These are phyloP conservation scores for Ptychodera flava DNA, from an alignment of 35 echinoderm and acorn worm species.

Conservation along the genomic window DNA sequence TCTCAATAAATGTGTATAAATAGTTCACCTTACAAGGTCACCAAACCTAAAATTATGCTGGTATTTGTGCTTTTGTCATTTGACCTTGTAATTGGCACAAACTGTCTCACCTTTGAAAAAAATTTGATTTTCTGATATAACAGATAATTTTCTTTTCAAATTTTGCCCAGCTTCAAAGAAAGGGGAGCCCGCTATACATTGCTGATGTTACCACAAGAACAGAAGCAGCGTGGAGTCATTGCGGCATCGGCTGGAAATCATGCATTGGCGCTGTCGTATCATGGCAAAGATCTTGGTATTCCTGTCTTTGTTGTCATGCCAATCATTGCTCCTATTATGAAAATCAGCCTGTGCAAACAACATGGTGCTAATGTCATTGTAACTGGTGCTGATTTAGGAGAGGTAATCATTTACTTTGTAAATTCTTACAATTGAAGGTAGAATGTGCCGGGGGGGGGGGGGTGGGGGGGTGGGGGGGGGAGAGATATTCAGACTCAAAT, in stretches of 20 bases:
- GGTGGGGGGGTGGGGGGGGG: no score
- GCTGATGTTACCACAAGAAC: constrained; percentile 67
- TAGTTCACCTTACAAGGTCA: no score
- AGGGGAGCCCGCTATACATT: constrained; percentile 82
- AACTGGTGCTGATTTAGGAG: constrained; percentile 75
- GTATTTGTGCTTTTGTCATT: no score
- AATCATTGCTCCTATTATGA: constrained; percentile 96
- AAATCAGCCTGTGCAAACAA: constrained; percentile 78
- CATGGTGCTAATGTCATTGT: constrained; percentile 78
- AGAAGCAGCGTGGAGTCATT: constrained; percentile 75
- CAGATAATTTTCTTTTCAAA: no score
- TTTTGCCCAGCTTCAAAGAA: constrained; percentile 79
- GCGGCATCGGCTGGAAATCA: constrained; percentile 99
- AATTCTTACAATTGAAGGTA: background rate
- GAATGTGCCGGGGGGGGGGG: no score
- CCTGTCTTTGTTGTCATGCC: constrained; percentile 92
- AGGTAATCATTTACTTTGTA: constrained; percentile 28
- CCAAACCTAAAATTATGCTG: no score
- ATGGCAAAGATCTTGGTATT: constrained; percentile 75
- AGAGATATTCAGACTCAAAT: background rate
- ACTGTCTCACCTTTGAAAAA: no score
- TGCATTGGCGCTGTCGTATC: constrained; percentile 85
- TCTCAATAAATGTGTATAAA: no score
- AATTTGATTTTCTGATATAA: no score
- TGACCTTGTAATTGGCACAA: no score